Evolutionary conservation across 2,888 invertebrate genomes (phyloP), one percentile per base, ranked within the genome.

Genomic region (Drosophila melanocephala): DNA sequence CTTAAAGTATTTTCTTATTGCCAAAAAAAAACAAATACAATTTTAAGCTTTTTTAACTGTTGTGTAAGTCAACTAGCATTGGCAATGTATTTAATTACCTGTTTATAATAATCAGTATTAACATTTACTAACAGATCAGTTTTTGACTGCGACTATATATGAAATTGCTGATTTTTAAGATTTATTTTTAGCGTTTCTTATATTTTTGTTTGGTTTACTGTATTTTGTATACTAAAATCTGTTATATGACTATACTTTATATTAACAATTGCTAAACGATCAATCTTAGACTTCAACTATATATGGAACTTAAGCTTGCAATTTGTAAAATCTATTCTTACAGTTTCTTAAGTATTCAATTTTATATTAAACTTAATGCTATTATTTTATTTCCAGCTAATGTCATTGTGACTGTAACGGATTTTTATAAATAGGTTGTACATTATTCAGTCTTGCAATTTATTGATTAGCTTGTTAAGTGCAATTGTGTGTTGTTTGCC

Each of bases 401-500:
- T 33, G 16, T n/a, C 53, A 51, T 37, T 39, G 4, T 19, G 26
- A 1, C 26, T 16, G 33, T 2, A 59, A 35, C 28, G 32, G 6
- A 44, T 12, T 70, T 28, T 50, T 55, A 10, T 9, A n/a, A 28
- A 28, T 35, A 35, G 22, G 6, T n/a, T 14, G 35, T 51, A 39
- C 32, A 39, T 42, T 52, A 47, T 61, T 39, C 10, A 58, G 22
- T 47, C 30, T 47, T 56, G 16, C 33, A 50, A 56, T 53, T 62
- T 63, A 78, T 74, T 74, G 70, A 70, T 77, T 70, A 62, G 61
- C 39, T 70, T 62, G 61, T 52, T 65, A 62, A 77, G 70, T 74
- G 74, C 69, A 74, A 22, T 59, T 74, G 32, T 47, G 39, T 65
- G 52, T 69, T 77, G 56, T 69, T 73, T 60, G 52, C 33, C 30